Percentiles rank a stretch among this genome's conserved stretches.
phyloP scores from a whole-genome alignment of 2,888 invertebrate genomes.

The Drosophila nigricruria region DNA sequence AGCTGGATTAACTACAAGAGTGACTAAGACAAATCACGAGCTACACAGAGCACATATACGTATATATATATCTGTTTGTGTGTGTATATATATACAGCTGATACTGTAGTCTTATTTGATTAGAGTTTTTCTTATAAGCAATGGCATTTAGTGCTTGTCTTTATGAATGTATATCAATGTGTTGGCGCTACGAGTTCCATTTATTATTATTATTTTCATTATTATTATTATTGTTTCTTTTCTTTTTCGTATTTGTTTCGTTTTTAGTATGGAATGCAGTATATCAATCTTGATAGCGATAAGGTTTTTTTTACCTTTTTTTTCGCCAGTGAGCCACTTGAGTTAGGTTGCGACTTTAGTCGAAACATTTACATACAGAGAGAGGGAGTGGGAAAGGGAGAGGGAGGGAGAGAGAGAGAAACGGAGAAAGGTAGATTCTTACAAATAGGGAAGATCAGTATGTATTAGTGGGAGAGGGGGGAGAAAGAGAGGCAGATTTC shows the following conservation, averaged over 20 bases:
- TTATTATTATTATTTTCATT: constrained; percentile 4
- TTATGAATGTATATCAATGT: constrained; percentile 21
- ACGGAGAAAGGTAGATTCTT: too few species aligned
- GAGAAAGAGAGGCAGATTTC: neutral
- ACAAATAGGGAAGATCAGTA: too few species aligned
- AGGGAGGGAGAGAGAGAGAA: neutral
- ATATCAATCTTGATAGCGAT: constrained; percentile 62
- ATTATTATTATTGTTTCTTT: constrained; percentile 5
- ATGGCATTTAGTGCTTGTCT: constrained; percentile 10
- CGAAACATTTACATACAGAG: constrained; percentile 22
- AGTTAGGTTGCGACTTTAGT: constrained; percentile 29
- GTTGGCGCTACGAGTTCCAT: constrained; percentile 12
- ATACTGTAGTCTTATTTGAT: constrained; percentile 57
- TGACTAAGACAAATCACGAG: constrained; percentile 42
- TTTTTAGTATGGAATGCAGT: constrained; percentile 35
- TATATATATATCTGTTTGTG: neutral
- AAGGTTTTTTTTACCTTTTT: constrained; percentile 21
- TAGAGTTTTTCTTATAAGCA: constrained; percentile 31
- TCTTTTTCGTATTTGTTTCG: constrained; percentile 1
- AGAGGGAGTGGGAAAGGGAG: neutral
- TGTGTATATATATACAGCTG: constrained; percentile 33
- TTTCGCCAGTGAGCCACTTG: constrained; percentile 36
- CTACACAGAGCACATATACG: constrained; percentile 18
- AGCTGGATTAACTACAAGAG: constrained; percentile 29
- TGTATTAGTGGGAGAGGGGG: too few species aligned